Evolutionary conservation across 2,888 invertebrate genomes (phyloP).

Genomic region (Agrochola macilenta): DNA sequence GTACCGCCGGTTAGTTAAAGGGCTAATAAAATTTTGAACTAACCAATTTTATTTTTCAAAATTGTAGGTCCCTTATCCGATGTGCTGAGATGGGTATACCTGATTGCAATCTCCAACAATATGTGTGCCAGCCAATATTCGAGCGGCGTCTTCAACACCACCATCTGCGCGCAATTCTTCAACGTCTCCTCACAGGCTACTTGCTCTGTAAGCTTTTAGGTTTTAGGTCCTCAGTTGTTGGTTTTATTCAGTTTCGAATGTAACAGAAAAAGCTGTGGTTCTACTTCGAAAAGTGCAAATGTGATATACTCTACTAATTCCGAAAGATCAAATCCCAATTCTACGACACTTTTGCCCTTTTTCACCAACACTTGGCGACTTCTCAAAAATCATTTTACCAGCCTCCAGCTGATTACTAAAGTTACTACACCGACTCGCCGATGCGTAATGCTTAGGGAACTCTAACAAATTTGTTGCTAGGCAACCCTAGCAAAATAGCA

Average conservation of each 20-base stretch:
- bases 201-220: slow-evolving; percentile 75
- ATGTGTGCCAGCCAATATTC: slow-evolving; percentile 71
- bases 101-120: slow-evolving; percentile 75
- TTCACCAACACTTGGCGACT: background rate
- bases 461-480: too few relatives aligned
- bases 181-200: slow-evolving; percentile 85
- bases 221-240: background rate
- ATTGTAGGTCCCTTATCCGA: slow-evolving; percentile 73
- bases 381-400: background rate
- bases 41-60: background rate
- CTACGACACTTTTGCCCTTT: too few relatives aligned
- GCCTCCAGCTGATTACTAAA: background rate
- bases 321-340: too few relatives aligned
- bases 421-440: background rate
- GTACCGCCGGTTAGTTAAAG: too few relatives aligned
- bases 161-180: slow-evolving; percentile 82
- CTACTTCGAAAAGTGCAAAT: background rate
- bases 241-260: background rate
- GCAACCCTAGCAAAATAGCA: too few relatives aligned
- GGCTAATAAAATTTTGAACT: background rate
- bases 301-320: background rate
- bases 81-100: slow-evolving; percentile 82
- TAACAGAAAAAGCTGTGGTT: background rate
- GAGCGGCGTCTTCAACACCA: slow-evolving; percentile 69
- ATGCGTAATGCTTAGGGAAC: background rate